Conservation (phyloP, 2,888 invertebrate species). For the Schizotus pectinicornis region DNA sequence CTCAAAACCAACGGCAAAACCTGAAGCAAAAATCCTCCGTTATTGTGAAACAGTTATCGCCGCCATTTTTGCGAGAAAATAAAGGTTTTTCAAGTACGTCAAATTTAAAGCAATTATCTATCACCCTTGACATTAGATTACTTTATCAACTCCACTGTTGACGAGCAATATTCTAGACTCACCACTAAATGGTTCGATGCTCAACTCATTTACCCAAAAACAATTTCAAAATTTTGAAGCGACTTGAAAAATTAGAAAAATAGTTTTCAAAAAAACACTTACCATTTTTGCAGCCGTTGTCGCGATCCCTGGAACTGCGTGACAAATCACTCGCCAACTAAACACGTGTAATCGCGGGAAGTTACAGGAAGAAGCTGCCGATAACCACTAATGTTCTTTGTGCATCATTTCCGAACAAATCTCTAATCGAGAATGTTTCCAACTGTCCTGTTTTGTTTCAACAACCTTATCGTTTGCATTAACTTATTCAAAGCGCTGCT, state of each 20-base stretch:
- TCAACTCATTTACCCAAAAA: no score
- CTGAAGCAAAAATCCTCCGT: conserved; percentile 24
- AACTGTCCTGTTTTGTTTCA: conserved; percentile 4
- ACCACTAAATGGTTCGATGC: no score
- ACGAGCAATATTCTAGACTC: no score
- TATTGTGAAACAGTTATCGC: not conserved
- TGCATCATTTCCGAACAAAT: conserved; percentile 22
- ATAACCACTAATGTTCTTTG: conserved; percentile 12
- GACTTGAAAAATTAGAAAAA: no score
- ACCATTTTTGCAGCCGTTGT: conserved; percentile 1
- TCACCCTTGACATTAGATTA: conserved; percentile 1
- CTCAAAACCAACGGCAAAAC: not conserved
- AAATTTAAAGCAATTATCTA: not conserved
- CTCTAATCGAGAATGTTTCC: conserved; percentile 20
- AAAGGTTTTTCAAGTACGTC: conserved; percentile 1
- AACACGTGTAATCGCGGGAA: conserved; percentile 1
- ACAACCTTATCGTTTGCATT: conserved; percentile 19
- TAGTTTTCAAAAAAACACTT: no score
- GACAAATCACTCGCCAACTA: no score
- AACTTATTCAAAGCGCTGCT: not conserved
- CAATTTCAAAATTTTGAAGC: no score
- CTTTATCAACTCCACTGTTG: no score
- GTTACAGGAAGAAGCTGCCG: conserved; percentile 14
- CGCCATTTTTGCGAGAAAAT: not conserved
- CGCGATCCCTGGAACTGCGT: not conserved